A percentile compares a stretch with the other conserved stretches of the same genome.
phyloP scores from a whole-genome alignment of 2,888 invertebrate species.

The Drosophila histrio region DNA sequence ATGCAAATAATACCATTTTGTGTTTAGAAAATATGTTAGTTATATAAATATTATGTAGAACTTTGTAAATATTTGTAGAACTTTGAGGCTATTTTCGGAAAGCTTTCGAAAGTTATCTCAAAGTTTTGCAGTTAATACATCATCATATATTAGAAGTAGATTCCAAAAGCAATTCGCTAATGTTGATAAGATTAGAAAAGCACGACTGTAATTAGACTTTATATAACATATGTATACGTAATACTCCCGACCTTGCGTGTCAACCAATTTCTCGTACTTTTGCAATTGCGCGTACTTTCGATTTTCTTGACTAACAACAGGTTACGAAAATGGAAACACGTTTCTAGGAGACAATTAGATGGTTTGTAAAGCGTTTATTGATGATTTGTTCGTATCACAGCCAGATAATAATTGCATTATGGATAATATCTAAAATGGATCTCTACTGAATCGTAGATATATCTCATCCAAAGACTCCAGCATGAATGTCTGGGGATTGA shows the following conservation, averaged over 20 bases:
- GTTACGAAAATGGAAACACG: background rate
- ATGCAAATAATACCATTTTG: too few relatives aligned
- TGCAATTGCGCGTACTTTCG: slow-evolving; percentile 6
- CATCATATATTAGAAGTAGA: too few relatives aligned
- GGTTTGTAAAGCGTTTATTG: slow-evolving; percentile 9
- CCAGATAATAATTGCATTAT: background rate
- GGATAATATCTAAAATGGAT: slow-evolving; percentile 20
- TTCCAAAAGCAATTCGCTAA: too few relatives aligned
- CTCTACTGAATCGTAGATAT: slow-evolving; percentile 63
- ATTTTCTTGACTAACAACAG: slow-evolving; percentile 10
- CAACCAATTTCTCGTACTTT: background rate
- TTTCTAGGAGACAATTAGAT: slow-evolving; percentile 4
- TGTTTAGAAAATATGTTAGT: too few relatives aligned
- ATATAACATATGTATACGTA: background rate
- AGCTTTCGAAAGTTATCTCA: background rate
- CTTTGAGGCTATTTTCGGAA: background rate
- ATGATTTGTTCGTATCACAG: slow-evolving; percentile 8
- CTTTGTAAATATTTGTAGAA: too few relatives aligned
- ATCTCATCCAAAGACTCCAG: slow-evolving; percentile 78
- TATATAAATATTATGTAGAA: too few relatives aligned
- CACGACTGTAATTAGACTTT: background rate
- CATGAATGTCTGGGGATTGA: slow-evolving; percentile 80
- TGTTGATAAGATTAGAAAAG: background rate
- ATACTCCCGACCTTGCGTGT: slow-evolving; percentile 26
- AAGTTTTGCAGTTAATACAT: background rate